Evolutionary conservation across 2,797 vertebrate genomes (phyloP), one percentile per base, ranked within the genome.

Genomic region (Capromys pilorides): DNA sequence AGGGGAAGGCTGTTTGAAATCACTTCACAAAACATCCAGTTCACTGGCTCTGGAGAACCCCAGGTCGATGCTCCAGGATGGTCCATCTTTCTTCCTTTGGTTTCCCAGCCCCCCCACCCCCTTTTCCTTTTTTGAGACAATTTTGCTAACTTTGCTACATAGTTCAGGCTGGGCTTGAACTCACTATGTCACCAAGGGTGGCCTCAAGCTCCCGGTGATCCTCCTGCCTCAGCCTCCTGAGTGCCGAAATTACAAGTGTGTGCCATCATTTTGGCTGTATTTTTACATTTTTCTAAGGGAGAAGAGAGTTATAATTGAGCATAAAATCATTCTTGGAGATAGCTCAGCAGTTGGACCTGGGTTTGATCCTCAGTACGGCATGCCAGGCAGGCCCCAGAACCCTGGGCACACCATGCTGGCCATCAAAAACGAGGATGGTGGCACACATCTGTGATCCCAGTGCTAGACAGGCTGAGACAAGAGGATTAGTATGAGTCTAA

Each of bases 1-100:
- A 49, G 79, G 39, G 24, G 78, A 41, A 45, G 73, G 9, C 26
- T 94, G 62, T 82, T 83, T 59, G 51, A 59, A 82, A 73, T 51
- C 66, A 87, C 75, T 94, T 92, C 67, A 39, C 69, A 87, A 61
- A 94, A 90, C 69, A 95, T 88, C 77, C 78, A 7, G 22, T 51
- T 82, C 78, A 26, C 81, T 64, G 73, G 75, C 89, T 78, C 51
- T 86, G 3, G 18, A 13, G 54, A 71, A 22, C 90, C 79, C 86
- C 64, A 36, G 92, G 39, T 28, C 1, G 5, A 26, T 3, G 39
- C 66, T 54, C 12, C 22, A 24, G 5, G 14, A 54, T 11, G 33
- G 57, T 31, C 45, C 10, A 86, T 26, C 45, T 41, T 73, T 41
- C 24, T 28, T 28, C 14, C 26, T 45, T 18, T 45, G 45, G 45